Evolutionary conservation across 2,797 vertebrate species (phyloP).

Genomic region (Kryptolebias ocellatus): DNA sequence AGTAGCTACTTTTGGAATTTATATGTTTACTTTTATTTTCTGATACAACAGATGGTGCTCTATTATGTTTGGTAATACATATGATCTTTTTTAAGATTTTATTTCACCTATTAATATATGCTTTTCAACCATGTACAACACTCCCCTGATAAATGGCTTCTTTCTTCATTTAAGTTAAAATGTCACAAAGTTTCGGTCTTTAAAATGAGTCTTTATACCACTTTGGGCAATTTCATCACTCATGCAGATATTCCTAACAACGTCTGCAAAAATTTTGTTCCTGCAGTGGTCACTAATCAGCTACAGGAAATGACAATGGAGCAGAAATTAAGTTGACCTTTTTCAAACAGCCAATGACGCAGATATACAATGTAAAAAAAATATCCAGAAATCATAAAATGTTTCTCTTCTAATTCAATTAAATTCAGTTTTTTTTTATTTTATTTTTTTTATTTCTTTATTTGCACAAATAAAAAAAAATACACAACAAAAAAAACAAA

Average conservation of each 20-base stretch:
- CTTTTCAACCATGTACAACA: not conserved
- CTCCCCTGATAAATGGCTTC: not conserved
- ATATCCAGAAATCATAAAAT: conserved; percentile 1
- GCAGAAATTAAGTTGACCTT: conserved; percentile 8
- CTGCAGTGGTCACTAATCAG: conserved; percentile 15
- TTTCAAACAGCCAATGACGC: conserved; percentile 17
- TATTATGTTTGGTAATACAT: too few species aligned
- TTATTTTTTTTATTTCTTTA: too few species aligned
- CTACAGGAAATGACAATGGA: conserved; percentile 12
- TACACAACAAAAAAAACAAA: too few species aligned
- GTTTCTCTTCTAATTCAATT: not conserved
- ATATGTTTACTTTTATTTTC: too few species aligned
- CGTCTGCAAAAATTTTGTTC: not conserved
- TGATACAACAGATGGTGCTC: too few species aligned
- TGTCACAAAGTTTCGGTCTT: not conserved
- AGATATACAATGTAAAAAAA: conserved; percentile 6
- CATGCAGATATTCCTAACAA: conserved; percentile 12
- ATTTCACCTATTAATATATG: too few species aligned
- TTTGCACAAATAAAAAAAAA: too few species aligned
- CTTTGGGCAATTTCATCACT: conserved; percentile 11
- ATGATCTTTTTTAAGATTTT: too few species aligned
- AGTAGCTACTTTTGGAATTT: too few species aligned
- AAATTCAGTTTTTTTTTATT: too few species aligned
- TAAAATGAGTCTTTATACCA: not conserved
- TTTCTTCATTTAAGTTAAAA: conserved; percentile 5